A percentile compares a stretch with the other conserved stretches of the same genome.
Conservation (phyloP, 2,888 invertebrate species). For the Rhodophaea formosa region DNA sequence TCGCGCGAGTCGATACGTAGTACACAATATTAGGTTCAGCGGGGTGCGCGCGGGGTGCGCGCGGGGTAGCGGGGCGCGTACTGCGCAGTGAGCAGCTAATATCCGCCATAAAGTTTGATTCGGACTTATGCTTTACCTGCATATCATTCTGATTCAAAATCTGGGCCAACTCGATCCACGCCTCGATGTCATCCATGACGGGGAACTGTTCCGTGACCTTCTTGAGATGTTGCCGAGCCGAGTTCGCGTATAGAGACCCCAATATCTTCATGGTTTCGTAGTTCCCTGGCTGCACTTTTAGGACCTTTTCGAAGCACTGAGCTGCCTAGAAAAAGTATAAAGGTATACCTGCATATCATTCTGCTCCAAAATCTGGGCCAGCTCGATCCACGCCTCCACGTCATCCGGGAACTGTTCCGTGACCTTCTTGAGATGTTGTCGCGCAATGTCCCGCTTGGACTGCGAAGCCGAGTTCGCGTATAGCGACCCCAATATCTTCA, state of each 20-base stretch:
- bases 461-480: conserved; percentile 95
- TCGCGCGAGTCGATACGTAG: too few relatives aligned
- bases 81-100: too few relatives aligned
- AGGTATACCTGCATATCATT: conserved; percentile 92
- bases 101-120: too few relatives aligned
- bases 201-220: conserved; percentile 98
- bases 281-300: too few relatives aligned
- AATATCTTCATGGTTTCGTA: conserved; percentile 97
- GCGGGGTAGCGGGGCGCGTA: too few relatives aligned
- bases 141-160: conserved; percentile 97
- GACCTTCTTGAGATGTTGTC: conserved; percentile 95
- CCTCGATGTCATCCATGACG: conserved; percentile 99
- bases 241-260: conserved; percentile 97
- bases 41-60: too few relatives aligned
- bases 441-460: conserved; percentile 95
- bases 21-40: too few relatives aligned
- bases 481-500: conserved; percentile 98
- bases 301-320: conserved; percentile 97
- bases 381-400: conserved; percentile 99
- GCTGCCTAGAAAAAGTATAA: conserved; percentile 93
- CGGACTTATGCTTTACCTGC: too few relatives aligned
- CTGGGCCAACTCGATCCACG: conserved; percentile 99
- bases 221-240: conserved; percentile 92
- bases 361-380: conserved; percentile 98
- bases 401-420: conserved; percentile 99